Evolutionary conservation across 2,888 invertebrate genomes (phyloP).

Genomic region (Lumbricus terrestris): DNA sequence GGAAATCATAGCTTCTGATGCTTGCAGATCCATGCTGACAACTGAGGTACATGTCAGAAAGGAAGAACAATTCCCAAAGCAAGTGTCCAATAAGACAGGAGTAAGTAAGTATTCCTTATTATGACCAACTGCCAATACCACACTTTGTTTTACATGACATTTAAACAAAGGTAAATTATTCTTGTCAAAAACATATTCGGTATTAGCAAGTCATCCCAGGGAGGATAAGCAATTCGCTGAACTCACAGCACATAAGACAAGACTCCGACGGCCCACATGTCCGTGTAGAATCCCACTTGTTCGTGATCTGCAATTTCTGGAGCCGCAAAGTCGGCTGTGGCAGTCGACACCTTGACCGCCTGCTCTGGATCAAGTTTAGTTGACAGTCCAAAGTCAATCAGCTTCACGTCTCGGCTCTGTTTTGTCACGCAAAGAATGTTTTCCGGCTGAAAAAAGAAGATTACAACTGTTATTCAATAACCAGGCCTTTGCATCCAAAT

Average conservation of each 20-base stretch:
- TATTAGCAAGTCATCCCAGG: too few relatives aligned
- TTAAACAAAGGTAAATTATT: too few relatives aligned
- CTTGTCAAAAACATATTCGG: too few relatives aligned
- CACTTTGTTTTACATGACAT: too few relatives aligned
- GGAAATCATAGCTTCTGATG: too few relatives aligned
- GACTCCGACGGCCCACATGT: conserved; percentile 99
- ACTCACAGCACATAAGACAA: conserved; percentile 95
- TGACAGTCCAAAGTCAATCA: conserved; percentile 99
- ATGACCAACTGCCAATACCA: too few relatives aligned
- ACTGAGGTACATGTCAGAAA: too few relatives aligned
- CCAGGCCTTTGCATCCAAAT: background rate
- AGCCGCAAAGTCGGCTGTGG: conserved; percentile 98
- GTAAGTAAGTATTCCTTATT: too few relatives aligned
- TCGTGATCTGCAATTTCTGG: conserved; percentile 98
- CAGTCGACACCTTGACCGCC: conserved; percentile 96
- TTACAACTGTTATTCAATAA: background rate
- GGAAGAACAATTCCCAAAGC: too few relatives aligned
- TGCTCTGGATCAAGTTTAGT: conserved; percentile 97
- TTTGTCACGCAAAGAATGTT: conserved; percentile 99
- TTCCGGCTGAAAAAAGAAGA: conserved; percentile 77
- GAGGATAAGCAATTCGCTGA: background rate
- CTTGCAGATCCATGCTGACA: too few relatives aligned
- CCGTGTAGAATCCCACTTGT: conserved; percentile 98
- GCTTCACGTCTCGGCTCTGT: conserved; percentile 89
- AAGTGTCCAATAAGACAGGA: too few relatives aligned